Conservation (phyloP, 53 echinoderm and acorn worm genomes). For the Echinometra lucunter region DNA sequence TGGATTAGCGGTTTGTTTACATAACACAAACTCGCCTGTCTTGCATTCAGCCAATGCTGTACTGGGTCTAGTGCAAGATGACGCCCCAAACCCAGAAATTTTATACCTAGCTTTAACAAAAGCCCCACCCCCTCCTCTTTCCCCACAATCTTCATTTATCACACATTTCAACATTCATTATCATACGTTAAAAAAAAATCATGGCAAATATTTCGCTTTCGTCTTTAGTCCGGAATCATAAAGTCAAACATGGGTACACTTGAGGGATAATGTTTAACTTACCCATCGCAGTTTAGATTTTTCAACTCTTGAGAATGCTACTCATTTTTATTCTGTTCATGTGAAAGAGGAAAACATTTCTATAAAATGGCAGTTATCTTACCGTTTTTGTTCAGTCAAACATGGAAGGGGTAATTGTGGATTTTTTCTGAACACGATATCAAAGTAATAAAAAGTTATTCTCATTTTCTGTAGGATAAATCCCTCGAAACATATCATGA, state of each 20-base stretch:
- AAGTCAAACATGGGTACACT: background rate
- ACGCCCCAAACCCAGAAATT: background rate
- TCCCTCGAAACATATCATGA: background rate
- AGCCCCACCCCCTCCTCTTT: background rate
- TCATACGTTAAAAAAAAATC: background rate
- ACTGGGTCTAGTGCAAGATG: background rate
- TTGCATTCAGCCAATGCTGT: background rate
- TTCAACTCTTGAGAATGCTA: too few relatives aligned
- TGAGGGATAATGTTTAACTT: background rate
- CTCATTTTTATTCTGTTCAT: background rate
- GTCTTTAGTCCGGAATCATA: background rate
- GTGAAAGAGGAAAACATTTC: background rate
- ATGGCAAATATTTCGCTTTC: background rate
- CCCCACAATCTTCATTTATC: background rate
- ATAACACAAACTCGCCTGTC: background rate
- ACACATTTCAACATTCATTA: background rate
- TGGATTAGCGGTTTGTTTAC: conserved; percentile 35
- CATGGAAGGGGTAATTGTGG: background rate
- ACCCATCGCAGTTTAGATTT: background rate
- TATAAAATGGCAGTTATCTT: background rate
- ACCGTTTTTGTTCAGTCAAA: background rate
- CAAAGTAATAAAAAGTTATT: background rate
- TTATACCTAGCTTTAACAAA: background rate
- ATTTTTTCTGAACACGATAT: background rate
- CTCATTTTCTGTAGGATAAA: background rate